Base-by-base conservation (phyloP, 2,113 vertebrate genomes). In the Catagonus wagneri region DNA sequence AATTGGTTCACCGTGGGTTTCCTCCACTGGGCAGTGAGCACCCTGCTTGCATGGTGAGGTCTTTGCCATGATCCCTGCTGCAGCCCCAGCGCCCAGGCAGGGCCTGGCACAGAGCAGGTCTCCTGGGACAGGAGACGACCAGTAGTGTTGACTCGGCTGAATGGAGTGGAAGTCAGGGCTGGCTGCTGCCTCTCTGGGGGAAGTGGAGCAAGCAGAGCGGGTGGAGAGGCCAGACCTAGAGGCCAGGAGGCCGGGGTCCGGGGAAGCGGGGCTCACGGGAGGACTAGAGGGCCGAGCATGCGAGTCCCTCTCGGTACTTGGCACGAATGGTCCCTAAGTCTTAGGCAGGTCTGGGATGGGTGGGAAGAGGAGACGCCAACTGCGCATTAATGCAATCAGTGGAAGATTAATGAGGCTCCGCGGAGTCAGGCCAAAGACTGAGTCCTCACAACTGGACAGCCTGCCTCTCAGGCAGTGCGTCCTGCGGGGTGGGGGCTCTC, bases 341-440 rank as follows among this genome's bases (percentile, higher is more conserved):
- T 29, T 87, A 36, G 89, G 91, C 81, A 96, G 94, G 93, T 87
- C 89, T 72, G 39, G 63, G 56, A 20, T 56, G 78, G 71, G 79
- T 60, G 83, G 86, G 75, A 66, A 75, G 72, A 80, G 44, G 29
- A 80, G 22, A 65, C 27, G 83, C 27, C 68, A 80, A 44, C 29
- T 83, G 83, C 58, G 78, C 32, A 76, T 95, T 80, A 72, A 52
- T 10, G n/a, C 10, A 13, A 94, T 44, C 86, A 93, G 83, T 56
- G 66, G 54, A 71, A 78, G 50, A 92, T 96, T 78, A 93, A 92
- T 94, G 93, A 72, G 69, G 15, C 20, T 93, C 6, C 19, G 0
- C 22, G 60, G 54, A 65, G 15, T 54, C 93, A 72, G 56, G 63
- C 29, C 78, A 89, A 80, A 83, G 68, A 20, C 32, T 66, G 65